Evolutionary conservation across 2,113 vertebrate species (phyloP), one percentile per base, ranked within the genome.

Genomic region (Monarcha castaneiventris): DNA sequence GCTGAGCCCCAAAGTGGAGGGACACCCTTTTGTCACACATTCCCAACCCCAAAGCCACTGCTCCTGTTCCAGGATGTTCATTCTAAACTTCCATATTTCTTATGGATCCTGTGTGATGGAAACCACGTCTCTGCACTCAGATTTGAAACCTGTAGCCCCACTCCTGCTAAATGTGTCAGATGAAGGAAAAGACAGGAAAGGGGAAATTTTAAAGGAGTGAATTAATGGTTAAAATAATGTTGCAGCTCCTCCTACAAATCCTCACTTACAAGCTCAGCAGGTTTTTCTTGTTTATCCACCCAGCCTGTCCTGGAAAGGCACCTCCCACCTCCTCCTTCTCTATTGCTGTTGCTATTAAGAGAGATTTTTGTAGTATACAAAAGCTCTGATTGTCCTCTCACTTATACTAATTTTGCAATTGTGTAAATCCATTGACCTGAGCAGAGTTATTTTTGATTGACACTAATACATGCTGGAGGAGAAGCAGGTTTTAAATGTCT

Each of bases 341-440:
- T 93, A 33, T 48, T 96, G 88, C 87, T 84, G 37, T 90, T 93
- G 92, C 86, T 94, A 88, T 95, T 94, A 93, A 83, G 79, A 69
- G 79, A 92, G 77, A 91, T 87, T 91, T 94, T 91, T 94, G 93
- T 89, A 89, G 83, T 76, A 43, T 71, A 94, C 92, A 97, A 94
- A 96, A 95, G 92, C 84, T 75, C 82, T 86, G 84, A 94, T 95
- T 96, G 94, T 91, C 96, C 93, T 97, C 94, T 94, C 93, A 87
- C 86, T 96, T 96, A 88, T 15, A 96, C 89, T 96, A 95, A 96
- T 93, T 96, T 96, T 96, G 84, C 92, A 97, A 96, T 96, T 92
- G 87, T 95, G 91, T 84, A 95, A 95, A 91, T 94, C 79, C 95
- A 93, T 86, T 96, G 94, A 96, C 92, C 94, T 96, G 93, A 97